Evolutionary conservation across 2,888 invertebrate species (phyloP).

Genomic region (Lepidocyrtoides sp.): DNA sequence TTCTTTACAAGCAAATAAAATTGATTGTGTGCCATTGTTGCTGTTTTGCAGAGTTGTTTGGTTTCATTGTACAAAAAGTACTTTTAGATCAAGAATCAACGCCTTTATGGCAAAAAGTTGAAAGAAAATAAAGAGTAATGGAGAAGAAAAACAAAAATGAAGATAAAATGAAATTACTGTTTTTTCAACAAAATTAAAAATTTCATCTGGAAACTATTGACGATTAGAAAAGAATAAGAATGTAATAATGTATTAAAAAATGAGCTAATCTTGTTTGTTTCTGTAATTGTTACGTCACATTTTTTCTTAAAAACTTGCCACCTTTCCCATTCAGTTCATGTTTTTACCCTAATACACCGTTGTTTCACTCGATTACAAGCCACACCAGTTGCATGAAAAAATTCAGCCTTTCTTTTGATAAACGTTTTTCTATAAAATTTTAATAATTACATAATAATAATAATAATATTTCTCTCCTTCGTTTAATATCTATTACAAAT

Average conservation of each 20-base stretch:
- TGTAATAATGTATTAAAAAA: slow-evolving; percentile 20
- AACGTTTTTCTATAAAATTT: slow-evolving; percentile 11
- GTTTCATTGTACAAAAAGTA: background rate
- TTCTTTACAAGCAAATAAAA: background rate
- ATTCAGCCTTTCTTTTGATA: slow-evolving; percentile 72
- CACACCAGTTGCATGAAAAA: slow-evolving; percentile 72
- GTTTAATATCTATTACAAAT: slow-evolving; percentile 20
- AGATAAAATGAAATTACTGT: background rate
- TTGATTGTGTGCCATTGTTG: too few species aligned
- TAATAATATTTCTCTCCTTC: slow-evolving; percentile 1
- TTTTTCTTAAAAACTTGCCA: slow-evolving; percentile 13
- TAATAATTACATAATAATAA: background rate
- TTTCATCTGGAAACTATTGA: background rate
- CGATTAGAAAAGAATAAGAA: slow-evolving; percentile 27
- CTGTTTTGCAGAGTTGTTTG: too few species aligned
- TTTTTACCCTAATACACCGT: slow-evolving; percentile 48
- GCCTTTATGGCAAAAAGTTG: background rate
- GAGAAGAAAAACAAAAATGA: slow-evolving; percentile 10
- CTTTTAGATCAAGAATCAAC: background rate
- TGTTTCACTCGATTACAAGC: slow-evolving; percentile 24
- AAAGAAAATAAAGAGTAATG: background rate
- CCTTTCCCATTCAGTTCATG: slow-evolving; percentile 35
- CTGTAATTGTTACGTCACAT: slow-evolving; percentile 21
- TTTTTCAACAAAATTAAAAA: background rate
- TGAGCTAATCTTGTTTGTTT: slow-evolving; percentile 23